phyloP scores from a whole-genome alignment of 2,113 vertebrate species.

The Cyphotilapia sp. region DNA sequence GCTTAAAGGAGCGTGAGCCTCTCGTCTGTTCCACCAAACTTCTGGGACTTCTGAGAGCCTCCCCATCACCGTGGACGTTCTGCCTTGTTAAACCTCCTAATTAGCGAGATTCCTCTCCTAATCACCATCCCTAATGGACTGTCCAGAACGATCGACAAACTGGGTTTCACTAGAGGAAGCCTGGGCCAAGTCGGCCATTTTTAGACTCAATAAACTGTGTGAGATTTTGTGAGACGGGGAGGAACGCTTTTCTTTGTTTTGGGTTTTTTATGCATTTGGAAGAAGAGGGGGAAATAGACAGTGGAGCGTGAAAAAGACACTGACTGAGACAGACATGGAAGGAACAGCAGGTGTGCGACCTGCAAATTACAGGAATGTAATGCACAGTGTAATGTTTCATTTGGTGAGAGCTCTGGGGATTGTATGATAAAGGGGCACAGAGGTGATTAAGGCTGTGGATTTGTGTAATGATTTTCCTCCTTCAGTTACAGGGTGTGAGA shows the following conservation, averaged over 20 bases:
- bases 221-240: background rate
- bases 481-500: background rate
- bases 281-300: background rate
- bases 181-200: slow-evolving; percentile 13
- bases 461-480: slow-evolving; percentile 37
- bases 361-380: slow-evolving; percentile 27
- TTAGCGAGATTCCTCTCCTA: slow-evolving; percentile 39
- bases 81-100: slow-evolving; percentile 47
- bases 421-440: slow-evolving; percentile 14
- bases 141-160: slow-evolving; percentile 32
- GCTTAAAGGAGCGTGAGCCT: background rate
- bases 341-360: background rate
- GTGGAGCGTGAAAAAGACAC: background rate
- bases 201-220: slow-evolving; percentile 30
- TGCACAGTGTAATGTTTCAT: slow-evolving; percentile 15
- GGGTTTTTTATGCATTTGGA: background rate
- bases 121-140: slow-evolving; percentile 46
- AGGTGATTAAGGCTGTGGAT: slow-evolving; percentile 35
- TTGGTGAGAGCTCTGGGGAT: background rate
- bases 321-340: background rate
- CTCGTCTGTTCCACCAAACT: slow-evolving; percentile 9
- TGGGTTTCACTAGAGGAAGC: slow-evolving; percentile 11
- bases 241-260: background rate
- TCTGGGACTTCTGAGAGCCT: background rate
- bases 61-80: background rate